These are phyloP conservation scores for Caenorhabditis zanzibari DNA, from an alignment of 2,888 invertebrate genomes.

Conservation along the genomic window DNA sequence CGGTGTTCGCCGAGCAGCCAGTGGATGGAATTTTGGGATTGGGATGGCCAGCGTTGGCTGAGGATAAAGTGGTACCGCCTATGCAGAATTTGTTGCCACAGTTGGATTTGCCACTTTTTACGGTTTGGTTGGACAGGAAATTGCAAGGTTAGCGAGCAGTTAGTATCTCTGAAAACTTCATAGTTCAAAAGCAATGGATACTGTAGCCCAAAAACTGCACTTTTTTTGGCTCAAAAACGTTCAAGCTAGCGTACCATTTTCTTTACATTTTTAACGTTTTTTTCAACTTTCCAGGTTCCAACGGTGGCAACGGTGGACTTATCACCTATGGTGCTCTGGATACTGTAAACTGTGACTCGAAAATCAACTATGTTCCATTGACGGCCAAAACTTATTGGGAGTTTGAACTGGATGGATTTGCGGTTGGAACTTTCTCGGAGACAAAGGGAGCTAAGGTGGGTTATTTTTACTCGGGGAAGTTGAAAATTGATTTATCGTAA, in stretches of 20 bases:
- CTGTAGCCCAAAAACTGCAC: too few species aligned
- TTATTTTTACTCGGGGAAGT: too few species aligned
- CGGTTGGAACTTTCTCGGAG: constrained; percentile 64
- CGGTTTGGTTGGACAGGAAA: constrained; percentile 90
- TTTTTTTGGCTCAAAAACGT: too few species aligned
- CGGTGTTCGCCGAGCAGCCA: constrained; percentile 74
- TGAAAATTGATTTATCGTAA: too few species aligned
- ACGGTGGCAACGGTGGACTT: constrained; percentile 70
- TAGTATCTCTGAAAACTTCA: too few species aligned
- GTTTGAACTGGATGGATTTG: constrained; percentile 70
- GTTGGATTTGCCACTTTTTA: constrained; percentile 89
- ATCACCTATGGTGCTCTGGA: constrained; percentile 79
- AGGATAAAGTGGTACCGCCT: constrained; percentile 93
- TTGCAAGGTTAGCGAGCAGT: too few species aligned
- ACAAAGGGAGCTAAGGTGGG: constrained; percentile 58
- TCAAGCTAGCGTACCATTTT: too few species aligned
- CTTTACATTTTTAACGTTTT: too few species aligned
- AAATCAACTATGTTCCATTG: constrained; percentile 72
- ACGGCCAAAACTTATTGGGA: constrained; percentile 78
- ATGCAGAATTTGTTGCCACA: constrained; percentile 94
- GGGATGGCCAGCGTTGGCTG: constrained; percentile 87
- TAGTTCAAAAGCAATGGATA: too few species aligned
- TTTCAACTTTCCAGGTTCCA: background rate
- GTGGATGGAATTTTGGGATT: constrained; percentile 78
- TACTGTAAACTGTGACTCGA: constrained; percentile 72